Evolutionary conservation across 2,888 invertebrate species (phyloP).

Genomic region (Ormyrus nitidulus): DNA sequence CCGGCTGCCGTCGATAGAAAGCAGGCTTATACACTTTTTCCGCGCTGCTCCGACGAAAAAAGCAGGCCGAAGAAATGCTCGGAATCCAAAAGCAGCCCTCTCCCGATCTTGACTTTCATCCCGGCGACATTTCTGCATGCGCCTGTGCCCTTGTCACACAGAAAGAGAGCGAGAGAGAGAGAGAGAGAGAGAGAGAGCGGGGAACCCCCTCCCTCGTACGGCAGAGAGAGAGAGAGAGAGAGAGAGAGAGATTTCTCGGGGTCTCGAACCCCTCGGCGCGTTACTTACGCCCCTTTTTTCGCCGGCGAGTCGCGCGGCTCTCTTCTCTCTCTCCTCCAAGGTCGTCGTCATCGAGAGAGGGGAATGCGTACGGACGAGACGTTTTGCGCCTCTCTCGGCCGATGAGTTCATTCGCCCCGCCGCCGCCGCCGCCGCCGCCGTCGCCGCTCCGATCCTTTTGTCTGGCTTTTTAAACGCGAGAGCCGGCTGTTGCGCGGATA

Average conservation of each 20-base stretch:
- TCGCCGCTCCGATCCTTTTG: conserved; percentile 35
- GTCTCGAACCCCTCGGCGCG: conserved; percentile 27
- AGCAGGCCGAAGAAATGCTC: no score
- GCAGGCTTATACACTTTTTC: no score
- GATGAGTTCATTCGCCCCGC: conserved; percentile 51
- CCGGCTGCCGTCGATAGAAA: background rate
- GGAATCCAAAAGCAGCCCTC: no score
- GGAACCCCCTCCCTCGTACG: background rate
- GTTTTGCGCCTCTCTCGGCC: conserved; percentile 28
- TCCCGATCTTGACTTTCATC: conserved; percentile 31
- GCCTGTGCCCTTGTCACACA: conserved; percentile 21
- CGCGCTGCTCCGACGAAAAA: no score
- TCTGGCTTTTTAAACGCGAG: conserved; percentile 48
- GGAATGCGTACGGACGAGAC: conserved; percentile 18
- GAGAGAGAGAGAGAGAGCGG: background rate
- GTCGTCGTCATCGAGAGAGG: conserved; percentile 15
- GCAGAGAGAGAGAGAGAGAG: background rate
- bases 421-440: no score
- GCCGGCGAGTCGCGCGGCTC: background rate
- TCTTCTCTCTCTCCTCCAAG: conserved; percentile 20
- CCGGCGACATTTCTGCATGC: background rate
- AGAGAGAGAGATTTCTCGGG: conserved; percentile 9
- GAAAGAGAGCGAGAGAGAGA: background rate
- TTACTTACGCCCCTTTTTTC: background rate
- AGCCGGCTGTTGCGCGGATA: no score